Conservation (phyloP, 2,797 vertebrate genomes). For the Tenualosa ilisha region DNA sequence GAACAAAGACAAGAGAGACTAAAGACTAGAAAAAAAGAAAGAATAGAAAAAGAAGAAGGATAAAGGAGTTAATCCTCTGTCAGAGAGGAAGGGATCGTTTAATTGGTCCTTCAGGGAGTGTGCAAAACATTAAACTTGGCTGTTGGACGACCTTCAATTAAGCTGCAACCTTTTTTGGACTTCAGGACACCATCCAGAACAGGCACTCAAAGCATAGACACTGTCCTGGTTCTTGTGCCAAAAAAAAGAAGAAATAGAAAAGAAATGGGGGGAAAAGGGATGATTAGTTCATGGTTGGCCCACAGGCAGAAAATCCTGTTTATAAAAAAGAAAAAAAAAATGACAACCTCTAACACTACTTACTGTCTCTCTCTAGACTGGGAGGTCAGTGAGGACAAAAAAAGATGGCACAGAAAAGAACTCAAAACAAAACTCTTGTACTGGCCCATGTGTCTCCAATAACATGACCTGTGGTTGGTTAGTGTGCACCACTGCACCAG, state of each 20-base stretch:
- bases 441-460: slow-evolving; percentile 11
- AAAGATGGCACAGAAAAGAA: background rate
- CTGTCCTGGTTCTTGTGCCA: background rate
- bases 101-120: background rate
- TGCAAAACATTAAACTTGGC: background rate
- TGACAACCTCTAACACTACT: background rate
- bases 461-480: slow-evolving; percentile 18
- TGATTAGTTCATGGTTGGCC: background rate
- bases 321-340: background rate
- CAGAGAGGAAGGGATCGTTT: background rate
- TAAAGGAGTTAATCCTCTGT: background rate
- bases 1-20: background rate
- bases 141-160: background rate
- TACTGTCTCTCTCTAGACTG: background rate
- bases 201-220: background rate
- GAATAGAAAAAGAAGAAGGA: background rate
- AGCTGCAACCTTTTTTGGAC: background rate
- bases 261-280: slow-evolving; percentile 12
- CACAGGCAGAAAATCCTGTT: background rate
- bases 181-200: background rate
- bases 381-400: slow-evolving; percentile 15
- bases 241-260: background rate
- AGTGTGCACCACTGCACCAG: background rate
- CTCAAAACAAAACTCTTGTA: background rate
- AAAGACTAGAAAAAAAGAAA: background rate